These are phyloP conservation scores for Latrodectus hesperus DNA, from an alignment of 2,888 invertebrate genomes.

Conservation along the genomic window DNA sequence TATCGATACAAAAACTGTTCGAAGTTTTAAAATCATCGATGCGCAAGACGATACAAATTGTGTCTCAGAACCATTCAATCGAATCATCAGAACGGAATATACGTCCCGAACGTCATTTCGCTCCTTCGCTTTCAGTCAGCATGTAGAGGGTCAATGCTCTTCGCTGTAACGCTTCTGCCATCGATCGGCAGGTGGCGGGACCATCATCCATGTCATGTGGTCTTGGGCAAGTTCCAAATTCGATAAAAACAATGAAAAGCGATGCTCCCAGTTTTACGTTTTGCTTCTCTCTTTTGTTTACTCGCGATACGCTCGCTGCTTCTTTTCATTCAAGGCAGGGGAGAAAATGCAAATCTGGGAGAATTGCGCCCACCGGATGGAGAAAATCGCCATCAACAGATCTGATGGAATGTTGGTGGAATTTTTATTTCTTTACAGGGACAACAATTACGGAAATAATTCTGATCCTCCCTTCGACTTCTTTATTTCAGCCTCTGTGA, in stretches of 20 bases:
- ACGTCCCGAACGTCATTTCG: no score
- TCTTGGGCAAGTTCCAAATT: constrained; percentile 5
- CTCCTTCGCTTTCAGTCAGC: no score
- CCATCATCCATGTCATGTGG: neutral
- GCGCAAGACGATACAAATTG: no score
- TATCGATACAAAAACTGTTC: no score
- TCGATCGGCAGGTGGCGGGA: constrained; percentile 2
- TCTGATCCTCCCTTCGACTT: no score
- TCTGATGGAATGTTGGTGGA: neutral
- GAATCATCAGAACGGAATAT: no score
- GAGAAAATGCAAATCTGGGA: constrained; percentile 1
- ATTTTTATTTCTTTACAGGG: neutral
- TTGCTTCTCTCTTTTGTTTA: neutral
- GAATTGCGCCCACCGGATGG: neutral
- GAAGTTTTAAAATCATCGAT: no score
- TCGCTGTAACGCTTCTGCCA: neutral
- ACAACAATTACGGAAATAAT: no score
- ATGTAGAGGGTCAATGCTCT: neutral
- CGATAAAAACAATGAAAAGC: neutral
- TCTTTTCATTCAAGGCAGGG: neutral
- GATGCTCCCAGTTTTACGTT: neutral
- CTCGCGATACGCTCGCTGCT: neutral
- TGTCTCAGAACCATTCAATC: no score
- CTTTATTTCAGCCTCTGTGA: no score
- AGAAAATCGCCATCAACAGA: no score